Percentiles rank a stretch among this genome's conserved stretches.
Conservation (phyloP, 2,797 vertebrate genomes). For the Trachops cirrhosus region DNA sequence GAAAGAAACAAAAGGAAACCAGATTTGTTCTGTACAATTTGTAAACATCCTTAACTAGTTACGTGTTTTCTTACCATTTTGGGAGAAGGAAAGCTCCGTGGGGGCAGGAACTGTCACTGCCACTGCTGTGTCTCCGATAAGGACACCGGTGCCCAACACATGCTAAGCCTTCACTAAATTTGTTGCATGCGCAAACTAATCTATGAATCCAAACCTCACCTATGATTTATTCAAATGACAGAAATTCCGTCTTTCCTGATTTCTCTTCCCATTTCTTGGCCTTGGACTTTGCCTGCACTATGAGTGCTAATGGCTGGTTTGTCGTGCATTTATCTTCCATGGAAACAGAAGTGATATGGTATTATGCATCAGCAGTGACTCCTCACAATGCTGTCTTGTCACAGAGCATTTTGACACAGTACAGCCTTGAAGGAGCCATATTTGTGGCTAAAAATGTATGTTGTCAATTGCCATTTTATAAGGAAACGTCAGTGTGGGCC, state of each 20-base stretch:
- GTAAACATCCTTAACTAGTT: not conserved
- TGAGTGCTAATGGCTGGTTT: not conserved
- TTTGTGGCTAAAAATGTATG: not conserved
- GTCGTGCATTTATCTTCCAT: not conserved
- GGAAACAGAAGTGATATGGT: not conserved
- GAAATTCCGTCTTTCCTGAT: not conserved
- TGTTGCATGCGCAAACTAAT: not conserved
- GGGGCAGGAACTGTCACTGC: not conserved
- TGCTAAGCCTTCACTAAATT: not conserved
- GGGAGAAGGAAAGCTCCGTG: not conserved
- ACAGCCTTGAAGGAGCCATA: not conserved
- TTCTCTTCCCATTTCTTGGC: not conserved
- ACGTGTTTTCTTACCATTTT: not conserved
- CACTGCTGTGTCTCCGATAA: not conserved
- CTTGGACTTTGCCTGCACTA: not conserved
- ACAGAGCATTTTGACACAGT: constrained; percentile 11
- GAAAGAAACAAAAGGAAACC: not conserved
- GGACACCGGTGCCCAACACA: not conserved
- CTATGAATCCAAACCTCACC: not conserved
- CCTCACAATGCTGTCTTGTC: not conserved
- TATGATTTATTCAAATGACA: not conserved
- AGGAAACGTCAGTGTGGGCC: not conserved
- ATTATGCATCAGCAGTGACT: not conserved
- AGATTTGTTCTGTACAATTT: not conserved
- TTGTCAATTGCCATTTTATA: constrained; percentile 48